Conservation (phyloP, 2,113 vertebrate species). For the Bufo bufo region DNA sequence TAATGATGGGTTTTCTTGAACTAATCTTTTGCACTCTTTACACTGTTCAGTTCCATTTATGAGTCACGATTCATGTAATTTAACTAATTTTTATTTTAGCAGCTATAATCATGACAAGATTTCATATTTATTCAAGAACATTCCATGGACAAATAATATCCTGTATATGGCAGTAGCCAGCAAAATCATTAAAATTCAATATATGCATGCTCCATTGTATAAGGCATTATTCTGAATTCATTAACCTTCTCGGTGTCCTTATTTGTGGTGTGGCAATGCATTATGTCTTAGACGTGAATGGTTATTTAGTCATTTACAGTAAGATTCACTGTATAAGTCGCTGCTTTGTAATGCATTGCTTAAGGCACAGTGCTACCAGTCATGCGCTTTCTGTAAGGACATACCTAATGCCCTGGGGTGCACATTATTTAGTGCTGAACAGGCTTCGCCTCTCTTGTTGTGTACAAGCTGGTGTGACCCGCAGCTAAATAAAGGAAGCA, state of each 20-base stretch:
- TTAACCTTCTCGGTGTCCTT: conserved; percentile 54
- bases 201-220: conserved; percentile 51
- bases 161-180: conserved; percentile 4
- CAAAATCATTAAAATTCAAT: conserved; percentile 55
- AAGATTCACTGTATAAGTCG: not conserved
- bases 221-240: conserved; percentile 53
- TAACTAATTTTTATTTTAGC: conserved; percentile 22
- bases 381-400: conserved; percentile 10
- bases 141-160: conserved; percentile 42
- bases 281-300: conserved; percentile 24
- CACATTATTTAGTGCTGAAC: conserved; percentile 34
- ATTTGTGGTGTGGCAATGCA: conserved; percentile 38
- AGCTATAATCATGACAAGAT: conserved; percentile 31
- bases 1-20: not conserved
- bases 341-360: not conserved
- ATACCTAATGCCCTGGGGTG: conserved; percentile 9
- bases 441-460: conserved; percentile 33
- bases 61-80: conserved; percentile 29
- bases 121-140: conserved; percentile 35
- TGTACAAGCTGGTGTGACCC: conserved; percentile 30
- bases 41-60: conserved; percentile 26
- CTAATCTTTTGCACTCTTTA: not conserved
- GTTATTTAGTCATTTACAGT: conserved; percentile 18
- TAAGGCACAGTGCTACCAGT: not conserved
- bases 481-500: conserved; percentile 34